Evolutionary conservation across 2,113 vertebrate genomes (phyloP).

Genomic region (Platichthys flesus): DNA sequence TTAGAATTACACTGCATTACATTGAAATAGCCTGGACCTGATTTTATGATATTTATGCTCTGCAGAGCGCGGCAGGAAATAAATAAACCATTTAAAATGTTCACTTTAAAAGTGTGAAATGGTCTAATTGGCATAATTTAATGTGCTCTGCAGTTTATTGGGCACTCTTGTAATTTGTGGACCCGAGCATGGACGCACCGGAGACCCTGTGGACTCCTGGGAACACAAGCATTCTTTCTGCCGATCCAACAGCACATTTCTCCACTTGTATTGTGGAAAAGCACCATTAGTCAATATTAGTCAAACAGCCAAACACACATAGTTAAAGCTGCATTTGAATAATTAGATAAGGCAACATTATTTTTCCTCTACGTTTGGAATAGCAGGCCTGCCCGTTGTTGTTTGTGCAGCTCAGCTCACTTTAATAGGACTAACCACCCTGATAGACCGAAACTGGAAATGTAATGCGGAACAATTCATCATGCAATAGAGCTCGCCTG

Average conservation of each 20-base stretch:
- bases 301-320: slow-evolving; percentile 9
- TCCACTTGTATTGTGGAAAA: neutral
- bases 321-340: slow-evolving; percentile 51
- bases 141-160: neutral
- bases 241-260: neutral
- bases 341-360: slow-evolving; percentile 46
- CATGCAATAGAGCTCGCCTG: slow-evolving; percentile 45
- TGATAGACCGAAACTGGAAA: slow-evolving; percentile 55
- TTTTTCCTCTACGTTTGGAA: slow-evolving; percentile 31
- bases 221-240: neutral
- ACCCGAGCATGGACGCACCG: neutral
- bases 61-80: slow-evolving; percentile 22
- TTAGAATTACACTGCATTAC: slow-evolving; percentile 1
- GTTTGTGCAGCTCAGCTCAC: slow-evolving; percentile 37
- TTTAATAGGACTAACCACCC: slow-evolving; percentile 51
- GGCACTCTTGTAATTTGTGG: slow-evolving; percentile 1
- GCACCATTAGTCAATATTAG: slow-evolving; percentile 38
- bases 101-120: slow-evolving; percentile 13
- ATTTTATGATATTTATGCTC: slow-evolving; percentile 7
- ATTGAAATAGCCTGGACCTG: neutral
- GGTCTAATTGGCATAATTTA: slow-evolving; percentile 34
- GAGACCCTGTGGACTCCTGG: neutral
- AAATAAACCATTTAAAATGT: slow-evolving; percentile 31
- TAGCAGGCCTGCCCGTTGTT: neutral
- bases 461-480: slow-evolving; percentile 70